Evolutionary conservation across 2,888 invertebrate species (phyloP), one percentile per base, ranked within the genome.

Genomic region (Nymphalis urticae): DNA sequence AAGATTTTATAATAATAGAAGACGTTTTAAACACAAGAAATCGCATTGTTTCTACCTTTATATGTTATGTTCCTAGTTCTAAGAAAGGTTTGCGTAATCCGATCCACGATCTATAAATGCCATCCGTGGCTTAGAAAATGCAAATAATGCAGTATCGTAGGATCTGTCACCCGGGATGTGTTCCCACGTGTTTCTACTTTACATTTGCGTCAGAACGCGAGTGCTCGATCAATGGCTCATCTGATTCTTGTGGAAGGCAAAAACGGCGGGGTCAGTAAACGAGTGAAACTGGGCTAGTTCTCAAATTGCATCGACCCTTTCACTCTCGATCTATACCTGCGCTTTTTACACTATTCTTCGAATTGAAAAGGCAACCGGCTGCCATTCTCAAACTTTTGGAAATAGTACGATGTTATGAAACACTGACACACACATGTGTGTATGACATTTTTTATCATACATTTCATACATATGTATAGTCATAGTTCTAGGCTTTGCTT

Each of bases 261-360:
- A 90, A 89, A 89, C 84, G 69, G 75, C 76, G 77, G 86, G 91
- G 92, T 90, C 91, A 91, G 88, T 82, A 74, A 71, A 76, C 75
- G 79, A 78, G 85, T 84, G 88, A 90, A 91, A 89, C 90, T 88
- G 83, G 87, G 85, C 86, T 81, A 82, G 85, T 83, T 87, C 89
- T 92, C 92, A 83, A 83, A 89, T 92, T 91, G 92, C 92, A 89
- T 84, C 84, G 92, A 90, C 91, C 92, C 92, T 92, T 92, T 92
- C 92, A 92, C 92, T 92, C 89, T 92, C 91, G 82, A 84, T 81
- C 77, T 82, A 77, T 92, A 92, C 92, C 92, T 92, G 92, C 90
- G 88, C 89, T 92, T 92, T 92, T 92, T 91, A 85, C 83, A 79
- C 75, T 76, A 71, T 89, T 90, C 91, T 85, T 78, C 82, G 90